Evolutionary conservation across 2,797 vertebrate species (phyloP).

Genomic region (Poecilia wingei): DNA sequence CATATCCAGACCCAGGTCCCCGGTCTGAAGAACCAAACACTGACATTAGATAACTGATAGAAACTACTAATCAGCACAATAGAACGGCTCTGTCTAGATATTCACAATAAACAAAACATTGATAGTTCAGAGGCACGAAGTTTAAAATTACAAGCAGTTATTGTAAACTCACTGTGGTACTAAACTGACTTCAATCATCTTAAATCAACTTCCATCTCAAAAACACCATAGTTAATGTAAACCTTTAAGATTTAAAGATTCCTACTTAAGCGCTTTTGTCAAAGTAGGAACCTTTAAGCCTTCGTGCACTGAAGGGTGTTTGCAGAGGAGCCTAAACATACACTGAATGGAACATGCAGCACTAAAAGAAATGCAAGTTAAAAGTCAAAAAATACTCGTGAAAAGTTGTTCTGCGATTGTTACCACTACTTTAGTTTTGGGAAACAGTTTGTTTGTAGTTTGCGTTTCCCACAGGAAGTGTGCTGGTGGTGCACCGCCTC

Average conservation of each 20-base stretch:
- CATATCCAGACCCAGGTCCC: constrained; percentile 95
- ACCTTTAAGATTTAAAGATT: neutral
- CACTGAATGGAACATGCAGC: neutral
- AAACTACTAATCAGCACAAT: neutral
- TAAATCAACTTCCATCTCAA: neutral
- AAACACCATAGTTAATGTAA: neutral
- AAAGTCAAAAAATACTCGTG: neutral
- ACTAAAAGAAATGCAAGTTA: neutral
- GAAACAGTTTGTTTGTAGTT: neutral
- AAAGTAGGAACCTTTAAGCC: neutral
- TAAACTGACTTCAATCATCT: neutral
- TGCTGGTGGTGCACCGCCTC: neutral
- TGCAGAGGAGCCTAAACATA: neutral
- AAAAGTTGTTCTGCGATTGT: neutral
- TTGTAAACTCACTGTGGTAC: neutral
- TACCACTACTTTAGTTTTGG: neutral
- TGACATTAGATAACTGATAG: constrained; percentile 1
- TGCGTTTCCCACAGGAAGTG: neutral
- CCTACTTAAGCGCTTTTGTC: no score
- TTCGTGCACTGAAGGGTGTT: neutral
- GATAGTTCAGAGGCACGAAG: neutral
- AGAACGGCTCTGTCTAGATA: neutral
- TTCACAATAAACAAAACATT: neutral
- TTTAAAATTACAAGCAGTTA: neutral
- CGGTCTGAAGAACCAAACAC: constrained; percentile 81